Conservation (phyloP, 2,888 invertebrate genomes). For the Drosophila birchii region DNA sequence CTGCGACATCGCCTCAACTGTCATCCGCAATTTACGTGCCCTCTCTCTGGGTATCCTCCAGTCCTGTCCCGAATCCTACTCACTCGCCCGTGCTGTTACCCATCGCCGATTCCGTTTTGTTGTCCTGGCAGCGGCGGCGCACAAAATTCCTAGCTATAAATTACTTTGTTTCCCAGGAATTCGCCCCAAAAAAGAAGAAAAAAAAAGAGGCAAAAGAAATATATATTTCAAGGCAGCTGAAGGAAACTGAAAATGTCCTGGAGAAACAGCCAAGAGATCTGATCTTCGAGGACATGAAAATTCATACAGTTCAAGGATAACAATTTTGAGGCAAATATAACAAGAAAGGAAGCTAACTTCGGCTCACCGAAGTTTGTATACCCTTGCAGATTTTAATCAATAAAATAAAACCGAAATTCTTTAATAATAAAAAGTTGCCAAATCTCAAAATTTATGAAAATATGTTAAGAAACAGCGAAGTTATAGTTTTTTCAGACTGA, state of each 20-base stretch:
- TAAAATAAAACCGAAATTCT: no score
- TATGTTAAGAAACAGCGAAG: no score
- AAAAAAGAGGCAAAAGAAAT: background rate
- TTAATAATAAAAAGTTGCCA: no score
- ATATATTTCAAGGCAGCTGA: constrained; percentile 5
- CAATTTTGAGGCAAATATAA: background rate
- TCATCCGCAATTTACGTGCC: constrained; percentile 37
- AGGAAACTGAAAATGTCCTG: constrained; percentile 31
- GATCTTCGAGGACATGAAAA: constrained; percentile 1
- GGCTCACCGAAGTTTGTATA: no score
- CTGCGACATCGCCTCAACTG: constrained; percentile 49
- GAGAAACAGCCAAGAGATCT: background rate
- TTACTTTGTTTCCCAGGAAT: constrained; percentile 72
- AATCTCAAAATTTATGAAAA: no score
- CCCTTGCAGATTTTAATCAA: no score
- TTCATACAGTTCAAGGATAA: background rate
- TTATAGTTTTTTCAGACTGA: no score
- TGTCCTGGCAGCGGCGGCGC: constrained; percentile 49
- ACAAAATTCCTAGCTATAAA: constrained; percentile 66
- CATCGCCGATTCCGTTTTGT: constrained; percentile 42
- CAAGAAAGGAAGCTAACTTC: no score
- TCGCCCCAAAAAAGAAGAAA: constrained; percentile 52
- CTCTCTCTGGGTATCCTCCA: background rate
- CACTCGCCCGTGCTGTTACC: constrained; percentile 34
- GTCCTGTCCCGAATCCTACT: constrained; percentile 26